Conservation (phyloP, 2,797 vertebrate genomes). For the Anguilla anguilla region DNA sequence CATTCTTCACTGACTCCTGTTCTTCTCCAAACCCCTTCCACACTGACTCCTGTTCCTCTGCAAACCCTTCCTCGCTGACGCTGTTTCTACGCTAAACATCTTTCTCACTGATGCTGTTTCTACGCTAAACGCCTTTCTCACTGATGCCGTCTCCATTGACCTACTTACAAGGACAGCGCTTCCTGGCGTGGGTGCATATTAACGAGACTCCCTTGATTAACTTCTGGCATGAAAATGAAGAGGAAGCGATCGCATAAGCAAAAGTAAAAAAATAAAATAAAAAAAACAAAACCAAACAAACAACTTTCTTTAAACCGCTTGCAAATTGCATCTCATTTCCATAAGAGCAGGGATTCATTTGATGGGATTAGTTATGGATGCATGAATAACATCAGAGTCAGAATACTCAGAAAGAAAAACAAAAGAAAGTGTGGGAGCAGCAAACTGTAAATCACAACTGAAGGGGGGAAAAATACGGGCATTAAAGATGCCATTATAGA, state of each 20-base stretch:
- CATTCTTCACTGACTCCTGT: too few relatives aligned
- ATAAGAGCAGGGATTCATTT: conserved; percentile 43
- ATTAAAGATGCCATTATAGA: neutral
- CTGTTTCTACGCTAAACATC: too few relatives aligned
- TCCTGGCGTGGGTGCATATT: conserved; percentile 40
- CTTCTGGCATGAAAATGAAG: conserved; percentile 33
- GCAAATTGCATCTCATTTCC: conserved; percentile 44
- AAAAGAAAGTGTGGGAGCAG: neutral
- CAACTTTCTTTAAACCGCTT: conserved; percentile 43
- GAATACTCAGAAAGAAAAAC: conserved; percentile 34
- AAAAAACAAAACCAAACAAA: neutral
- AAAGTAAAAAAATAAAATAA: conserved; percentile 37
- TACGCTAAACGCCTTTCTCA: conserved; percentile 2
- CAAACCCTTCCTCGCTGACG: too few relatives aligned
- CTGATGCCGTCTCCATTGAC: conserved; percentile 37
- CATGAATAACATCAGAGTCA: conserved; percentile 32
- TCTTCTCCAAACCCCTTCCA: too few relatives aligned
- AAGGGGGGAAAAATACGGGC: neutral
- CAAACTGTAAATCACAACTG: neutral
- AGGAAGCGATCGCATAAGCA: conserved; percentile 27
- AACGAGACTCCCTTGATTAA: conserved; percentile 50
- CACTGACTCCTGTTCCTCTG: too few relatives aligned
- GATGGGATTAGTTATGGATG: conserved; percentile 50
- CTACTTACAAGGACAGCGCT: conserved; percentile 47
- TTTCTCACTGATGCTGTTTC: neutral